phyloP scores from a whole-genome alignment of 2,113 vertebrate genomes.

The Cololabis saira region DNA sequence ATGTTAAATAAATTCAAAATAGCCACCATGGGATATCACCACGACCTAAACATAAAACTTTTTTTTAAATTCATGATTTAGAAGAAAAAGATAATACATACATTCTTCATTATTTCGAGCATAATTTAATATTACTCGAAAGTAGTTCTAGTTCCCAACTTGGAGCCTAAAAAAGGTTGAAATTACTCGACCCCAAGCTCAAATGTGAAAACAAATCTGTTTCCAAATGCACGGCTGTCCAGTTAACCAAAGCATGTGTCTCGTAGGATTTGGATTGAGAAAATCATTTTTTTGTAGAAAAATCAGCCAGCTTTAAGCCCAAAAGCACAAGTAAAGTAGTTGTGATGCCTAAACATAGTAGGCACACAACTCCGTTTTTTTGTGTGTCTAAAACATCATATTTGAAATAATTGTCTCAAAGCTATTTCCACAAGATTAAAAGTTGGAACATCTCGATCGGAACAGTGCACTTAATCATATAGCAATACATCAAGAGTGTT shows the following conservation, averaged over 20 bases:
- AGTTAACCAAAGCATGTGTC: not conserved
- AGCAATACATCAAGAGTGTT: conserved; percentile 60
- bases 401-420: conserved; percentile 60
- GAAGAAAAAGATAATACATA: no score
- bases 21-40: conserved; percentile 4
- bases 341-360: conserved; percentile 75
- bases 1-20: conserved; percentile 46
- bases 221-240: not conserved
- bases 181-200: conserved; percentile 12
- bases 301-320: conserved; percentile 75
- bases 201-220: not conserved
- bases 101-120: no score
- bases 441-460: conserved; percentile 85
- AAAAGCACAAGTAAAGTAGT: conserved; percentile 35
- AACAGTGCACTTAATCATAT: conserved; percentile 69
- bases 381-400: conserved; percentile 25
- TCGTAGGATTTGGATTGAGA: no score
- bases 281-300: no score
- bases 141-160: no score
- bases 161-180: no score
- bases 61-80: not conserved
- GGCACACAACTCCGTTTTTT: conserved; percentile 49
- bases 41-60: not conserved
- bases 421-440: conserved; percentile 80
- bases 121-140: no score